Evolutionary conservation across 2,113 vertebrate species (phyloP), one percentile per base, ranked within the genome.

Genomic region (Corvus cornix): DNA sequence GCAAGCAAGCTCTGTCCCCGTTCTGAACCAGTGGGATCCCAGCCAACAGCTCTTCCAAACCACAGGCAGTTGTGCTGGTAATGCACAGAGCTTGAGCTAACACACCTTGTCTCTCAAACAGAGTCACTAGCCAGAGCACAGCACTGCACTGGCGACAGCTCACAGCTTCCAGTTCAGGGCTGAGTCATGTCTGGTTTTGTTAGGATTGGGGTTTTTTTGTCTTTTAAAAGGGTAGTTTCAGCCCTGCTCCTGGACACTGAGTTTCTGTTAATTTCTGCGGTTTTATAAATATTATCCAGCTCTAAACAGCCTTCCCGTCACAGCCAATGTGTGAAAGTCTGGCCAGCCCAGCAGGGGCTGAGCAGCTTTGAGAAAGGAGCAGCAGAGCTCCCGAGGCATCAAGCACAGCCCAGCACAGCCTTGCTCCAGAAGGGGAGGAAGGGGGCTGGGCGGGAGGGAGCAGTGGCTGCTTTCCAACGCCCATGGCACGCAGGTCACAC

Each of bases 101-200:
- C 56, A 52, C 83, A 95, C 90, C 89, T 93, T 33, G 35, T 63
- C 68, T 89, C 63, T 30, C 73, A 27, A 0, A 24, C 60, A 68
- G 35, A 11, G 30, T 69, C 6, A 0, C 62, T 8, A 62, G 84
- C 84, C 80, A 70, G 84, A 84, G 87, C 66, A 64, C 74, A 85
- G 78, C 64, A 26, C 62, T 8, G 64, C 73, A 24, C 73, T 93
- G 93, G 82, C 5, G 5, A 89, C 91, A 93, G 91, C 89, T 95
- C 80, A 52, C 39, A 4, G 80, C 86, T 87, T 92, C 95, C 91
- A 89, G 86, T 58, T 88, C 89, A 46, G 64, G 73, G 39, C 86
- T 97, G 96, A 96, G 60, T 96, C 95, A 96, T 21, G 95, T 95
- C 95, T 97, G 86, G 58, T 41, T 85, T 39, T 43, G 37, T 37